These are phyloP conservation scores for Drepana falcataria DNA, from an alignment of 2,888 invertebrate species.

Conservation along the genomic window DNA sequence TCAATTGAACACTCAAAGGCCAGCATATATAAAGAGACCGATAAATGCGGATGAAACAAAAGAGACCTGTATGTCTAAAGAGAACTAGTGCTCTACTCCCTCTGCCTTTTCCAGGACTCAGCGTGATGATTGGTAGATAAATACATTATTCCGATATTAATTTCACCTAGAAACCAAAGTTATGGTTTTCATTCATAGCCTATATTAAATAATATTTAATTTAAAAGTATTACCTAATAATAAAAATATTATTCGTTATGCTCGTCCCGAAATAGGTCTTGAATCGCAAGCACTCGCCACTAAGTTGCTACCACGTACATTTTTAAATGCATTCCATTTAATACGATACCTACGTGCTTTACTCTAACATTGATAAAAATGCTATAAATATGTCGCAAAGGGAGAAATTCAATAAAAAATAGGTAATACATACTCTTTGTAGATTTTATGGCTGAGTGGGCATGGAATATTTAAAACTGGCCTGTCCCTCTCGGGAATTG, in stretches of 20 bases:
- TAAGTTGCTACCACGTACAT: neutral
- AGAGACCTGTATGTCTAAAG: too few species aligned
- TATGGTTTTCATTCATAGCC: too few species aligned
- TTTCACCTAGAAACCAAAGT: too few species aligned
- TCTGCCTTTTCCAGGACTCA: too few species aligned
- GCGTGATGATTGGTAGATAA: too few species aligned
- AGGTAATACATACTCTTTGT: slow-evolving; percentile 76
- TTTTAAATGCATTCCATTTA: neutral
- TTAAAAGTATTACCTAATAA: too few species aligned
- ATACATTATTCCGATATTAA: too few species aligned
- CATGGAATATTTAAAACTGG: slow-evolving; percentile 75
- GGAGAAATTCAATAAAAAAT: slow-evolving; percentile 71
- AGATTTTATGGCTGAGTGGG: slow-evolving; percentile 73
- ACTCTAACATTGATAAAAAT: slow-evolving; percentile 47
- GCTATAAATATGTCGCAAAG: slow-evolving; percentile 51
- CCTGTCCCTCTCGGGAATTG: slow-evolving; percentile 53
- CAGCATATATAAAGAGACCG: too few species aligned
- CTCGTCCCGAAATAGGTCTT: slow-evolving; percentile 3
- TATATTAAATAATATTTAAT: too few species aligned
- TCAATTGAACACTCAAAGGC: too few species aligned
- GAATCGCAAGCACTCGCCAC: neutral
- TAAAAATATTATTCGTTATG: neutral
- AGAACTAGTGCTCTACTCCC: too few species aligned
- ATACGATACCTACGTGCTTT: slow-evolving; percentile 3
- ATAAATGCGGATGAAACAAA: too few species aligned